Evolutionary conservation across 2,888 invertebrate genomes (phyloP), one percentile per base, ranked within the genome.

Genomic region (Vandiemenella viatica): DNA sequence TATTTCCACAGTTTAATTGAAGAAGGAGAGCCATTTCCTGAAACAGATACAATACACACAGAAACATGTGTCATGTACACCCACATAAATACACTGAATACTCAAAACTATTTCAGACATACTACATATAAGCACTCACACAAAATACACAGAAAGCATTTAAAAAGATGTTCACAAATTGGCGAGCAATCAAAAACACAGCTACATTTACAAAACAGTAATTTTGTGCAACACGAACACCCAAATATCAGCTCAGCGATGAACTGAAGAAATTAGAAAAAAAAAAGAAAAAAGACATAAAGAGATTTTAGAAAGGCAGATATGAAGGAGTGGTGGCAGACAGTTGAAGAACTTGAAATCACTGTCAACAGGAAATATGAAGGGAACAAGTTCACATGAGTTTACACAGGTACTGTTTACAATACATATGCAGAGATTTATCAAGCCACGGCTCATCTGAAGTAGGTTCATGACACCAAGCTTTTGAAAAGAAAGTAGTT

Each of bases 21-120:
- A 45, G 48, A 45, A 51, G 50, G 32, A 50, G 50, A 42, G 45
- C 50, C 50, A 51, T 43, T 45, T 40, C 50, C 50, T 51, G 50
- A 44, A 51, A 51, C 47, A 51, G 45, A 51, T 37, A 44, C 17
- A 46, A 50, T 51, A 18, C 38, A 48, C 46, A 50, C 17, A 26
- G 22, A 48, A 43, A 43, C 42, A 43, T 37, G 23, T 37, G 16
- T 40, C 15, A 21, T 32, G 37, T 8, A 16, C 50, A 43, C 38
- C 37, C 47, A 47, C 47, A 50, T 16, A 45, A 18, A 49, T 20
- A 19, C 37, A 37, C 37, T 16, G 19, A 43, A 44, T 45, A 49
- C 45, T 41, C n/a, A n/a, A 32, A 32, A 10, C 32, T 32, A 32
- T 32, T 10, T 32, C 32, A 13, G 13, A 32, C 32, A 32, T 32